Percentiles rank a stretch among this genome's conserved stretches.
Evolutionary conservation across 2,797 vertebrate species (phyloP).

Genomic region (Jordanella pulchra): DNA sequence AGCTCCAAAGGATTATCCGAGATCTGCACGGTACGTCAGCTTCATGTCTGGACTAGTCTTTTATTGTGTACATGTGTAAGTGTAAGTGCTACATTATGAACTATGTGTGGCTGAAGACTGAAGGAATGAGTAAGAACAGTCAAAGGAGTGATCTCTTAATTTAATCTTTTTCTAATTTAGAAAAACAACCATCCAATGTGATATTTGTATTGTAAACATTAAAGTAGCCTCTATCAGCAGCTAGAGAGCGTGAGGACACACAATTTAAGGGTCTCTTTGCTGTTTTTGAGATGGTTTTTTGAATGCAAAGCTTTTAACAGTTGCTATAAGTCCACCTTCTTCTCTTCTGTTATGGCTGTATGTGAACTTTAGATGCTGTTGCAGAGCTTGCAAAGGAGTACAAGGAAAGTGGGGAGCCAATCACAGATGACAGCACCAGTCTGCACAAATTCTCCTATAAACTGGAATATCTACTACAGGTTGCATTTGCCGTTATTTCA

Average conservation of each 20-base stretch:
- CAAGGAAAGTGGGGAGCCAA: conserved; percentile 89
- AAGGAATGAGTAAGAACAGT: conserved; percentile 30
- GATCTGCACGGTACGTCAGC: conserved; percentile 89
- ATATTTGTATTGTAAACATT: conserved; percentile 39
- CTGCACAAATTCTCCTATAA: conserved; percentile 97
- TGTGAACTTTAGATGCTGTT: conserved; percentile 83
- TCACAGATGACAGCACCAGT: conserved; percentile 92
- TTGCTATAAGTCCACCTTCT: background rate
- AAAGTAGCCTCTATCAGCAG: conserved; percentile 50
- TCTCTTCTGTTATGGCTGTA: background rate
- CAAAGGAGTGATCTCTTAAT: conserved; percentile 6
- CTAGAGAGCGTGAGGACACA: conserved; percentile 48
- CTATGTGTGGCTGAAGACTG: conserved; percentile 15
- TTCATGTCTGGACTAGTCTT: conserved; percentile 37
- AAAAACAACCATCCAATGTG: conserved; percentile 24
- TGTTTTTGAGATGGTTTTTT: conserved; percentile 69
- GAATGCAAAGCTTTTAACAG: conserved; percentile 9
- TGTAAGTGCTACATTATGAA: conserved; percentile 34
- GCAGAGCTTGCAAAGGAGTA: conserved; percentile 89
- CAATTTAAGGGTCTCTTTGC: conserved; percentile 60
- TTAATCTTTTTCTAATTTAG: conserved; percentile 20
- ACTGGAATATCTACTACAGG: conserved; percentile 95
- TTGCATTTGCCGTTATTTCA: conserved; percentile 43
- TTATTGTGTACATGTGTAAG: conserved; percentile 26
- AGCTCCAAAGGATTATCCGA: conserved; percentile 93